Base-by-base conservation (phyloP, 2,797 vertebrate species). In the Sebastes hubbsi region DNA sequence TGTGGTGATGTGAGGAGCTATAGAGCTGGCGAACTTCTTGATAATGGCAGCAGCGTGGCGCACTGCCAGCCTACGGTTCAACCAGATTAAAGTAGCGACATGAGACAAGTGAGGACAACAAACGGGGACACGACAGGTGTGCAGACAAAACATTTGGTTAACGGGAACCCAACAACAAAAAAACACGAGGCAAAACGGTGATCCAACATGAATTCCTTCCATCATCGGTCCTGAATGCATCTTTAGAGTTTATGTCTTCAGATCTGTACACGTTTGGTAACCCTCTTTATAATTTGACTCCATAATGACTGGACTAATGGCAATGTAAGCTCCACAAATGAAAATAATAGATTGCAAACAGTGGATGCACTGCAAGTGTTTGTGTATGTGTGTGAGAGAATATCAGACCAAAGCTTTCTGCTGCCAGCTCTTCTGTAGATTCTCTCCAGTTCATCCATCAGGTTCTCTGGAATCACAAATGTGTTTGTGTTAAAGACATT, bases 1-100 rank as follows among this genome's bases (percentile, higher is more conserved):
- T 86, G 98, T 97, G 89, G 99, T 99, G 95, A 99, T 97, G 95
- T 99, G 97, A 86, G 98, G 97, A 81, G 97, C 97, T 96, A 99
- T 97, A 96, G 97, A 98, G 95, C 97, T 95, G 93, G 98, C 96
- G 89, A 96, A 96, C 97, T 96, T 98, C 97, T 97, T 96, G 91
- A 92, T 95, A 95, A 97, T 96, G 83, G 96, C 96, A 82, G 98
- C 98, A 89, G 97, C 93, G 49, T 96, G 96, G 89, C 98, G 98
- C 78, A 99, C 97, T 91, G 95, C 96, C 97, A 97, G 94, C 99
- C 99, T 99, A 70, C 65, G 94, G 80, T 86, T 81, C 25, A 18
- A 61, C 82, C 93, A 90, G 32, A 92, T 91, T 88, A 70, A 58
- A 66, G 52, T 10, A 63, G 60, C 42, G 65, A 59, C 59, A 65